A percentile compares a stretch with the other conserved stretches of the same genome.
These are phyloP conservation scores for Tauraco erythrolophus DNA, from an alignment of 2,113 vertebrate species.

Conservation along the genomic window DNA sequence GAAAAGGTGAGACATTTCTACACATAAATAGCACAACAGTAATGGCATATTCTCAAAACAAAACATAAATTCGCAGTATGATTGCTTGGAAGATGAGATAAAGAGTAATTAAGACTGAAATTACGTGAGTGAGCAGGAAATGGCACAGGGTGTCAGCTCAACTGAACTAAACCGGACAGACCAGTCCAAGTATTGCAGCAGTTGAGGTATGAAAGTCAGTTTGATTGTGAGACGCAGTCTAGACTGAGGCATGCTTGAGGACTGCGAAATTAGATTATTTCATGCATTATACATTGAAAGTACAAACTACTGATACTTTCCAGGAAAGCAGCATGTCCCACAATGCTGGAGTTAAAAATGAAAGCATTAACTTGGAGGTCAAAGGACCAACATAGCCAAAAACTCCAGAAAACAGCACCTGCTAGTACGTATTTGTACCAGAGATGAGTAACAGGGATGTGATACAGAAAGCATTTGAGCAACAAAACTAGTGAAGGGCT, in stretches of 20 bases:
- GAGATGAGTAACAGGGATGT: neutral
- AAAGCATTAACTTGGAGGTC: neutral
- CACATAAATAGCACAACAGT: neutral
- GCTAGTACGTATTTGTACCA: neutral
- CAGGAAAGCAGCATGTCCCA: neutral
- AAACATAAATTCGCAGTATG: rapidly evolving
- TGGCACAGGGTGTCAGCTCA: neutral
- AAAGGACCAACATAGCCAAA: neutral
- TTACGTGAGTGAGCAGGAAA: neutral
- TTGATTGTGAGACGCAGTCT: neutral
- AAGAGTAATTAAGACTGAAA: neutral
- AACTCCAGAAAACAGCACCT: neutral
- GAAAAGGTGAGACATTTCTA: neutral
- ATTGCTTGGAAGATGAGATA: neutral
- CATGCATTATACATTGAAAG: conserved; percentile 1
- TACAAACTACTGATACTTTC: neutral
- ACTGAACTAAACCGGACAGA: neutral
- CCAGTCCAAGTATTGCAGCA: neutral
- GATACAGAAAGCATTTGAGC: neutral
- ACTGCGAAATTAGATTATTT: neutral
- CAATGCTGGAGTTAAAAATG: neutral
- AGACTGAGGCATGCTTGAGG: neutral
- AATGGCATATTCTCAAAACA: neutral
- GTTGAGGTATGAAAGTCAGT: neutral
- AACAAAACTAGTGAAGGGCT: too few relatives aligned